Base-by-base conservation (phyloP, 2,113 vertebrate genomes). In the Turdus rufiventris region DNA sequence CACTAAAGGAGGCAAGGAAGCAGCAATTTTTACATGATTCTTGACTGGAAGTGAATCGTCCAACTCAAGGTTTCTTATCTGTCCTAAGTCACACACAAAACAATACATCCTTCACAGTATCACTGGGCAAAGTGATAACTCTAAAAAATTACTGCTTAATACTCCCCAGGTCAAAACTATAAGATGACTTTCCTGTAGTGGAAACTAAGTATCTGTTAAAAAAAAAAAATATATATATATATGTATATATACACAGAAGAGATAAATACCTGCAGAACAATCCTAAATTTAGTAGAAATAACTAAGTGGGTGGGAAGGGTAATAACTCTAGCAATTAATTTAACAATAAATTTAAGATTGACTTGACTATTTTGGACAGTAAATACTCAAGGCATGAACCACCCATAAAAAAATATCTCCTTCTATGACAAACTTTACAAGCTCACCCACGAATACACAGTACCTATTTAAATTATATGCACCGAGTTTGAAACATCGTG, bases 221-320 rank as follows among this genome's bases (percentile, higher is more conserved):
- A 38, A 38, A 38, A 72, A 29, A 8, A 25, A 12, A 14, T 20
- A 40, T 4, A 16, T 21, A 45, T 11, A 29, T 16, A 21, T 19
- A 67, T 36, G 36, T 16, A 70, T 10, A 34, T 21, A n/a, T 9
- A 45, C 33, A 42, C 25, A 73, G 54, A 83, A 63, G 11, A 10
- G 5, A 67, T 26, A 71, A 34, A 54, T 25, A 14, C 15, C 38
- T 67, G 29, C 23, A 74, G 26, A 86, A 54, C 1, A n/a, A 54
- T 21, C 18, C 33, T 58, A 62, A 89, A 40, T 38, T 50, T 63
- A 78, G 65, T 10, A 89, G 24, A 74, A 92, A 86, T 54, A 77
- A 62, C 16, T 61, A 26, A 40, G 6, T 6, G 2, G 19, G 60
- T 45, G 5, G 2, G 5, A 3, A 10, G 13, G 1, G 5, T 45